Percentiles rank a stretch among this genome's conserved stretches.
Conservation (phyloP, 2,797 vertebrate genomes). For the Aeoliscus strigatus region DNA sequence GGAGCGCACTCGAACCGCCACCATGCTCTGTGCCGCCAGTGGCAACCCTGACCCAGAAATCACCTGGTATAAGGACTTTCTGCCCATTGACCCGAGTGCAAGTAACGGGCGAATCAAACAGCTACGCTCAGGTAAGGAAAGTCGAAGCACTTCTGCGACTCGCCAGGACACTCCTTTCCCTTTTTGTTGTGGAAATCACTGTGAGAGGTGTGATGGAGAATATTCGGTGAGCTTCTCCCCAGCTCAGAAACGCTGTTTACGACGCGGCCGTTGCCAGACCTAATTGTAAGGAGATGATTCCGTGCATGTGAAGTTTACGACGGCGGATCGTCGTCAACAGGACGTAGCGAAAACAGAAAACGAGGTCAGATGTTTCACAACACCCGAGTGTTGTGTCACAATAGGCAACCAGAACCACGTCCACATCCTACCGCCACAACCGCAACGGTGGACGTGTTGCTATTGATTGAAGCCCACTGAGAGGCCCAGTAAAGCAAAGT, state of each 20-base stretch:
- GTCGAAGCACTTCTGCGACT: background rate
- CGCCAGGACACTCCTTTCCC: background rate
- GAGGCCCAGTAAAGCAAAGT: conserved; percentile 69
- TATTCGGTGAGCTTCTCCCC: background rate
- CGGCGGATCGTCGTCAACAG: background rate
- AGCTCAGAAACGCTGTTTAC: background rate
- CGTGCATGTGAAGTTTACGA: background rate
- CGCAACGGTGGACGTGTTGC: conserved; percentile 54
- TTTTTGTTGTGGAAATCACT: conserved; percentile 14
- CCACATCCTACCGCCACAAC: conserved; percentile 43
- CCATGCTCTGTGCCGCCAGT: conserved; percentile 96
- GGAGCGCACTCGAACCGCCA: conserved; percentile 92
- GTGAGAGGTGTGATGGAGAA: conserved; percentile 2
- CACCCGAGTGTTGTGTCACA: conserved; percentile 38
- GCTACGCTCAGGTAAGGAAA: conserved; percentile 88
- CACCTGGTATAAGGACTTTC: conserved; percentile 98
- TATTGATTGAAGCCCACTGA: conserved; percentile 69
- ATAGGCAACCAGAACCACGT: conserved; percentile 43
- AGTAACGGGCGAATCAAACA: conserved; percentile 96
- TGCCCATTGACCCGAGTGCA: conserved; percentile 90
- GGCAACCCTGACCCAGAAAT: conserved; percentile 97
- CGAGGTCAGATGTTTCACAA: conserved; percentile 32
- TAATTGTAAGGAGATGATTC: background rate
- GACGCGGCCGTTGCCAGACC: background rate
- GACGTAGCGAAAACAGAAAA: conserved; percentile 18